phyloP scores from a whole-genome alignment of 1,140 invertebrate species.

The Pachypsylla venusta region DNA sequence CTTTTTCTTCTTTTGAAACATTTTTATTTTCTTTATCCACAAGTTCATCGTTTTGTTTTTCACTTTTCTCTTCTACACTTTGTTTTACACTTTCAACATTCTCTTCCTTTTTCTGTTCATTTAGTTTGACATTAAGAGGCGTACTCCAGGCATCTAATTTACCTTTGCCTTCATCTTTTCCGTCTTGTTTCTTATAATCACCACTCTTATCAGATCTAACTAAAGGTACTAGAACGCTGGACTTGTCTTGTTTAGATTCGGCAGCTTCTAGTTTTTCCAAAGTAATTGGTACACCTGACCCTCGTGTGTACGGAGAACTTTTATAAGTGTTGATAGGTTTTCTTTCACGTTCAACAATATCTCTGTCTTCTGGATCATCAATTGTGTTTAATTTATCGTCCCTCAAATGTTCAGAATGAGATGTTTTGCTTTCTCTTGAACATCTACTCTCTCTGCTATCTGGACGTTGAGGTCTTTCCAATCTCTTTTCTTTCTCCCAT shows the following conservation, averaged over 20 bases:
- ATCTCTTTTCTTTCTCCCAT: conserved; percentile 17
- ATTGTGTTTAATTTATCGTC: conserved; percentile 32
- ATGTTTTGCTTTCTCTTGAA: conserved; percentile 39
- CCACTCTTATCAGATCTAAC: background rate
- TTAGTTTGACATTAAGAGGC: background rate
- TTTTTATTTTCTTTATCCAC: conserved; percentile 4
- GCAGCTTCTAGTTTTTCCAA: conserved; percentile 45
- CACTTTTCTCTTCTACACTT: background rate
- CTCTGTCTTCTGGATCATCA: conserved; percentile 10
- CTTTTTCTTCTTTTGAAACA: background rate
- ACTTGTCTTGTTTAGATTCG: conserved; percentile 34
- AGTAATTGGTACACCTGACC: conserved; percentile 41
- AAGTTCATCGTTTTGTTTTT: background rate
- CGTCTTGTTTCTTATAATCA: conserved; percentile 1
- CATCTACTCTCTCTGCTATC: conserved; percentile 37
- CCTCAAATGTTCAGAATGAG: conserved; percentile 24
- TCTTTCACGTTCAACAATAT: conserved; percentile 12
- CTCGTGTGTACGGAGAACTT: conserved; percentile 12
- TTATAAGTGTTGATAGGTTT: conserved; percentile 10
- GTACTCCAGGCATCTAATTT: conserved; percentile 3
- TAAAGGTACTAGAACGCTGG: background rate
- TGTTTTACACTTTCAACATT: background rate
- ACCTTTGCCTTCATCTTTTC: background rate
- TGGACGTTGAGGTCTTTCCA: conserved; percentile 36
- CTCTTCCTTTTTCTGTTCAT: background rate